Evolutionary conservation across 2,888 invertebrate genomes (phyloP).

Genomic region (Epistrophella euchroma): DNA sequence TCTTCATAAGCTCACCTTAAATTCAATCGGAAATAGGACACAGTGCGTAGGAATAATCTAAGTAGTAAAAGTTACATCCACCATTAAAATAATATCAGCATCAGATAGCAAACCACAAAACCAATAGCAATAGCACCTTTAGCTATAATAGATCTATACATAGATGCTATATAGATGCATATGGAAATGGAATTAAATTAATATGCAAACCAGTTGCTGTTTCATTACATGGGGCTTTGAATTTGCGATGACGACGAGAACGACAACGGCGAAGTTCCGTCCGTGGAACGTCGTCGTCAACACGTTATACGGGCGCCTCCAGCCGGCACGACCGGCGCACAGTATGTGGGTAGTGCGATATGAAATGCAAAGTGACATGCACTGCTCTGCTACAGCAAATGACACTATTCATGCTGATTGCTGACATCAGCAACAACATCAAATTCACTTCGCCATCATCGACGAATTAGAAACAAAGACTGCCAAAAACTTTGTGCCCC

Average conservation of each 20-base stretch:
- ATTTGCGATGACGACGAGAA: slow-evolving; percentile 36
- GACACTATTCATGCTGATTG: slow-evolving; percentile 37
- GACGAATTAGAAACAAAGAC: slow-evolving; percentile 29
- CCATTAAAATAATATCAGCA: slow-evolving; percentile 46
- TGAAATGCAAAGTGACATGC: slow-evolving; percentile 66
- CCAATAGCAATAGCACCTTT: slow-evolving; percentile 32
- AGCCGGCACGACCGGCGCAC: neutral
- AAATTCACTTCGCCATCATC: slow-evolving; percentile 18
- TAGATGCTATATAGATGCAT: slow-evolving; percentile 10
- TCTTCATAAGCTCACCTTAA: slow-evolving; percentile 58
- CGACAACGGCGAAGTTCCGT: neutral
- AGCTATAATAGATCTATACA: neutral
- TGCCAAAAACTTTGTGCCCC: slow-evolving; percentile 31
- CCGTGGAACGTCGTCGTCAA: slow-evolving; percentile 39
- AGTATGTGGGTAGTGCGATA: slow-evolving; percentile 69
- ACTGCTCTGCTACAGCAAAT: slow-evolving; percentile 39
- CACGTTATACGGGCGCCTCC: slow-evolving; percentile 37
- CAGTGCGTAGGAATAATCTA: slow-evolving; percentile 63
- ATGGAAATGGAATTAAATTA: slow-evolving; percentile 29
- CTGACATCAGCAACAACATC: slow-evolving; percentile 53
- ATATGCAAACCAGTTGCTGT: slow-evolving; percentile 62
- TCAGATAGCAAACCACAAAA: slow-evolving; percentile 39
- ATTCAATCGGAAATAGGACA: slow-evolving; percentile 69
- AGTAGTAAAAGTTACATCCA: slow-evolving; percentile 59
- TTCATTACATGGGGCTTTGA: slow-evolving; percentile 43